phyloP scores from a whole-genome alignment of 1,140 invertebrate species.

The Cyclina sinensis region DNA sequence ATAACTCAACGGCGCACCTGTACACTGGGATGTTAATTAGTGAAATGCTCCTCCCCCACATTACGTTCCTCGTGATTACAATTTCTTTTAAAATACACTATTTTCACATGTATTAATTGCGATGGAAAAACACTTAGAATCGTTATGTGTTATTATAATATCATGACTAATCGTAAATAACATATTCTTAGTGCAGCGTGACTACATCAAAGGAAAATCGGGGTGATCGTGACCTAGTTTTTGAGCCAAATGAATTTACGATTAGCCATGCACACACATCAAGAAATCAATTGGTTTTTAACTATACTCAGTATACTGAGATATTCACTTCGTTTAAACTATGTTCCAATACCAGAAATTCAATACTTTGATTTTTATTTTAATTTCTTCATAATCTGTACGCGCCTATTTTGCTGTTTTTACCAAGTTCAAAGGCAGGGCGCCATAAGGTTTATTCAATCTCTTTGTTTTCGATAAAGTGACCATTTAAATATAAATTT shows the following conservation, averaged over 20 bases:
- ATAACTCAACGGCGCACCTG: no score
- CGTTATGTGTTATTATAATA: no score
- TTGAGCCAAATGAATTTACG: neutral
- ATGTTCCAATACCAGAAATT: neutral
- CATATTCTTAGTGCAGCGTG: constrained; percentile 49
- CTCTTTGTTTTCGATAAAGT: constrained; percentile 69
- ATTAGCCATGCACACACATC: neutral
- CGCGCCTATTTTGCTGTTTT: constrained; percentile 74
- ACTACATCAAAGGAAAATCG: constrained; percentile 45
- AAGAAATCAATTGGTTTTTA: neutral
- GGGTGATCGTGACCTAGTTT: constrained; percentile 45
- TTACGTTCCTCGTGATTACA: no score
- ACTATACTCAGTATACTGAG: neutral
- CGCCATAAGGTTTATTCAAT: constrained; percentile 69
- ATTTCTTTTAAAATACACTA: no score
- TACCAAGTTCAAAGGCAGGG: constrained; percentile 78
- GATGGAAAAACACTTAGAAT: no score
- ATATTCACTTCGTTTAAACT: no score
- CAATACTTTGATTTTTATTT: constrained; percentile 62
- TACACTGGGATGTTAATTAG: no score
- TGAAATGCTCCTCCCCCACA: no score
- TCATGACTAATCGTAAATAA: constrained; percentile 43
- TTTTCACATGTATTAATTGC: no score
- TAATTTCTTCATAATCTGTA: constrained; percentile 68
- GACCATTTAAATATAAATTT: constrained; percentile 60